Evolutionary conservation across 37 sponge, comb jelly and placozoan species (phyloP), one percentile per base, ranked within the genome.

Genomic region (Mnemiopsis leidyi): DNA sequence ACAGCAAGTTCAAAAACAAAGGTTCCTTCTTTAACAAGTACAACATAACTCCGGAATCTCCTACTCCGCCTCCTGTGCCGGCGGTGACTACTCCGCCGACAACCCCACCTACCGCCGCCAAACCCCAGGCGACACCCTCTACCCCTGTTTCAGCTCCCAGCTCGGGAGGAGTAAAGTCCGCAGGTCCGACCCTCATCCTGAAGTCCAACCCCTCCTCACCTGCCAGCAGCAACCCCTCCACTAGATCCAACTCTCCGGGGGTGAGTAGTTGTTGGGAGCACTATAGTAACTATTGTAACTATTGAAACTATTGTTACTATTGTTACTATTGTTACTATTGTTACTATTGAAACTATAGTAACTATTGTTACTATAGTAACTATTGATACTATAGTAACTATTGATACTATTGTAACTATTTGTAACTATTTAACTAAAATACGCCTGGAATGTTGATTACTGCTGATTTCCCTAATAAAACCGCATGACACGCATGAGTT

Each of bases 1-100:
- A 38, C 13, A 85, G 36, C 61, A 85, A 85, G 61, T 85, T 77
- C 36, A 77, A 77, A 36, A 77, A 77, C 79, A 77, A 32, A 34
- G 79, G 79, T 34, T 77, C 79, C 18, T 77, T 77, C 79, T 77
- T 31, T 20, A 77, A 85, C 90, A 21, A 33, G 29, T 85, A 23
- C 29, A 35, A 28, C 5, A 61, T 29, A 16, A 36, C 61, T 2
- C 61, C 90, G 7, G 28, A 16, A 39, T 0, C 48, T 16, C 79
- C 79, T 3, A 32, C 32, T 32, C 79, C 26, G 33, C 35, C 79
- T 1, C 16, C 32, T 33, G 35, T 32, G 79, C 90, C 90, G 26
- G 23, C 90, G 5, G 25, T 39, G 20, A 13, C 90, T 16, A 48
- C 61, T 5, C 61, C 61, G 61, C 90, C 90, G 28, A 25, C 61